Evolutionary conservation across 2,113 vertebrate species (phyloP).

Genomic region (Okapia johnstoni): DNA sequence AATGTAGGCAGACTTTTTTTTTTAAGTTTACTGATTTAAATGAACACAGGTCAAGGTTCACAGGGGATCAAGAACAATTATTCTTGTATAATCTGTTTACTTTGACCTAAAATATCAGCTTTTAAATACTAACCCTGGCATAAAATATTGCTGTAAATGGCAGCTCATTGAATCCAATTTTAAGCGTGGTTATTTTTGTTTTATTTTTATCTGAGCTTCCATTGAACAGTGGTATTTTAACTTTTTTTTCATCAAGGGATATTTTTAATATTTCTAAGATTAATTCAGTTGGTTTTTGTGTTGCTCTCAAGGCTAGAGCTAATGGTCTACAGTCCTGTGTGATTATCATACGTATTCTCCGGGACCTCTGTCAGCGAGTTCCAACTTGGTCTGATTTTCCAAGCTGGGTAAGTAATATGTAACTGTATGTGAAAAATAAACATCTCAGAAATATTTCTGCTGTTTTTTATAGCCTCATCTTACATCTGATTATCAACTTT

Average conservation of each 20-base stretch:
- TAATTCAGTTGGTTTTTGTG: conserved; percentile 88
- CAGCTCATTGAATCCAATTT: conserved; percentile 85
- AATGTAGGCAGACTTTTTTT: conserved; percentile 83
- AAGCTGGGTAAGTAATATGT: conserved; percentile 92
- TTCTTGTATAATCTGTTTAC: conserved; percentile 96
- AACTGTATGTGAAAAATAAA: neutral
- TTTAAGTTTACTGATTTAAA: conserved; percentile 82
- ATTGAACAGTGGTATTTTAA: conserved; percentile 97
- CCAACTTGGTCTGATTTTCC: conserved; percentile 98
- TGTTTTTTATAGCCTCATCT: neutral
- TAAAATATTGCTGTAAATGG: conserved; percentile 98
- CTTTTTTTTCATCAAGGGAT: conserved; percentile 84
- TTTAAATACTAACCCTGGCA: conserved; percentile 91
- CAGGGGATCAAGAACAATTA: conserved; percentile 90
- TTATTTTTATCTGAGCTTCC: conserved; percentile 89
- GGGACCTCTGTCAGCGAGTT: conserved; percentile 97
- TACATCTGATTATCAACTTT: neutral
- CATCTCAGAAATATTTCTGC: neutral
- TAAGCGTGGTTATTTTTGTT: conserved; percentile 77
- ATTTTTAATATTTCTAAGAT: conserved; percentile 71
- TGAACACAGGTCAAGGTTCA: conserved; percentile 91
- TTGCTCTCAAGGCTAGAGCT: conserved; percentile 98
- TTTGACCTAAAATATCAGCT: conserved; percentile 86
- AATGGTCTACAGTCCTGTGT: conserved; percentile 99
- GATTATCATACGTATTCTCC: conserved; percentile 97